Conservation (phyloP, 1,140 invertebrate genomes). For the Lanistes nyassanus region DNA sequence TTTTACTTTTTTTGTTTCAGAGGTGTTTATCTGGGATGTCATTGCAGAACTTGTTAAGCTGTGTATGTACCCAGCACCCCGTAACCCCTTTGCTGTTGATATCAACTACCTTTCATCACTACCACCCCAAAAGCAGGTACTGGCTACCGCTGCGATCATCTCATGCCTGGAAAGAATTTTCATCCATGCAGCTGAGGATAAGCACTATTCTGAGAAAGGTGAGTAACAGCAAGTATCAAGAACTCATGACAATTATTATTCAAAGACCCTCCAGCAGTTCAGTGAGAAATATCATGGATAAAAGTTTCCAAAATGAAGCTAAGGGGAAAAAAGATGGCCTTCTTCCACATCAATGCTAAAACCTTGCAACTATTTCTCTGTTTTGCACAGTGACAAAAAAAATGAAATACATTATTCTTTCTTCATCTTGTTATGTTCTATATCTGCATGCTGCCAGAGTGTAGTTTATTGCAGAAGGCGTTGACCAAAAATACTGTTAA, state of each 20-base stretch:
- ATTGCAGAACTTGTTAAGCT: conserved; percentile 55
- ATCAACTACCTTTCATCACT: conserved; percentile 51
- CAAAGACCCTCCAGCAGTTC: background rate
- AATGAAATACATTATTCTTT: no score
- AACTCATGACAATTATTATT: background rate
- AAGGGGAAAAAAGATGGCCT: background rate
- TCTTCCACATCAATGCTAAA: background rate
- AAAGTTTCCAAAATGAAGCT: background rate
- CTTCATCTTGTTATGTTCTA: no score
- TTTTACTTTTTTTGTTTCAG: conserved; percentile 36
- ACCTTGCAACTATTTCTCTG: no score
- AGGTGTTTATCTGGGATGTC: conserved; percentile 51
- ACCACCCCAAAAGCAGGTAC: conserved; percentile 44
- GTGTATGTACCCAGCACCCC: conserved; percentile 56
- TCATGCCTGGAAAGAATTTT: conserved; percentile 52
- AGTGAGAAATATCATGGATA: background rate
- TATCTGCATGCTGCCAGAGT: no score
- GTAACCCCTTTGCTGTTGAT: conserved; percentile 59
- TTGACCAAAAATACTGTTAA: no score
- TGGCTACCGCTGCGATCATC: conserved; percentile 52
- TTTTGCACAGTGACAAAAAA: no score
- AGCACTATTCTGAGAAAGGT: conserved; percentile 53
- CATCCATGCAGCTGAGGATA: conserved; percentile 45
- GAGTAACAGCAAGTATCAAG: background rate
- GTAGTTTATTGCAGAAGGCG: no score